phyloP scores from a whole-genome alignment of 1,140 invertebrate genomes.

The Drosophila takahashii region DNA sequence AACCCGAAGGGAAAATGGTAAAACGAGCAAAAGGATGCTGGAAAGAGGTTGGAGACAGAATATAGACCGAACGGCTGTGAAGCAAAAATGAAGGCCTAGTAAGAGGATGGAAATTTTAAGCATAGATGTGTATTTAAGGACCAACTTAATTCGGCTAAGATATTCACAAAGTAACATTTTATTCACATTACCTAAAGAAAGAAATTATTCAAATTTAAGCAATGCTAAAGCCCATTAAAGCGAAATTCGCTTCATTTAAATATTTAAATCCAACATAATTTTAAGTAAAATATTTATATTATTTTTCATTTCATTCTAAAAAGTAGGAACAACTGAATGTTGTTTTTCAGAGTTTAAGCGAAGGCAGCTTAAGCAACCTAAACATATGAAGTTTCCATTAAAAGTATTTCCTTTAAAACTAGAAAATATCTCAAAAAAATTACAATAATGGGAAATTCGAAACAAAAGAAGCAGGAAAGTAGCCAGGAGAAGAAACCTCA shows the following conservation, averaged over 20 bases:
- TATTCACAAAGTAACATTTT: neutral
- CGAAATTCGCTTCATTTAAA: neutral
- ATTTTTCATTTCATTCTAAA: no score
- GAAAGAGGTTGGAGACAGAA: neutral
- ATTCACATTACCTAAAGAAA: neutral
- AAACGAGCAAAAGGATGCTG: neutral
- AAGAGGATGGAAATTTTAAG: neutral
- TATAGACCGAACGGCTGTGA: neutral
- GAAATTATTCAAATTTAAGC: neutral
- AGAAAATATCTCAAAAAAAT: slow-evolving; percentile 12
- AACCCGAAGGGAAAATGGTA: slow-evolving; percentile 6
- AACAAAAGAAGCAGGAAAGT: neutral
- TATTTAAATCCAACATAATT: neutral
- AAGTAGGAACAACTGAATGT: no score
- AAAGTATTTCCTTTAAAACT: neutral
- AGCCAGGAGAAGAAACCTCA: slow-evolving; percentile 26
- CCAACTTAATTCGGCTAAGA: neutral
- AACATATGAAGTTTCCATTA: neutral
- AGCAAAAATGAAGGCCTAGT: slow-evolving; percentile 10
- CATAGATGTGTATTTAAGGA: slow-evolving; percentile 5
- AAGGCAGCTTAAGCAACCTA: no score
- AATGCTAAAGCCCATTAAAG: neutral
- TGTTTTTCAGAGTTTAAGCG: no score
- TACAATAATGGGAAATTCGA: slow-evolving; percentile 8
- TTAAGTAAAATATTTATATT: no score